Evolutionary conservation across 2,797 vertebrate genomes (phyloP), one percentile per base, ranked within the genome.

Genomic region (Macropus fuliginosus): DNA sequence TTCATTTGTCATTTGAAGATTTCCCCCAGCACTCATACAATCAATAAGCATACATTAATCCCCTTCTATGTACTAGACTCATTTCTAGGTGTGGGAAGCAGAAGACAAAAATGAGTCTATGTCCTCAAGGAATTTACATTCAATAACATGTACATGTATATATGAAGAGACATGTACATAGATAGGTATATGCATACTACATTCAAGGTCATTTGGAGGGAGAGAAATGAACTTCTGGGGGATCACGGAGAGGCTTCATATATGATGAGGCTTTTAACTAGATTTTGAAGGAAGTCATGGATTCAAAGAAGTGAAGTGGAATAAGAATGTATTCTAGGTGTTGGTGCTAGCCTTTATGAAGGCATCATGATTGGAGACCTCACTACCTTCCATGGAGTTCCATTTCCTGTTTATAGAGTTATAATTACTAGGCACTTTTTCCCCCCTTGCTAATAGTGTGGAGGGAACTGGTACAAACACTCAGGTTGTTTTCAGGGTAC

Each of bases 181-280:
- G 14, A n/a, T 9, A 34, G 14, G 13, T 16, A 66, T 29, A 66
- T n/a, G 5, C 14, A 16, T 34, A n/a, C 12, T 62, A 34, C 34
- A 13, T 62, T 29, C 11, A 62, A 66, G 13, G 14, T n/a, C 62
- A 66, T 16, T 34, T 66, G 34, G 62, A n/a, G 34, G 59, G 4
- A 66, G 62, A 66, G 13, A 66, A 66, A 66, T 16, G 34, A 5
- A 13, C 3, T 62, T 34, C 31, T 34, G 31, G 31, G 59, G 29
- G 57, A n/a, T 66, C 34, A n/a, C 0, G 12, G 29, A 66, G 0
- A n/a, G 31, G 4, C 4, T 14, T 14, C 13, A 5, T n/a, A 0
- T 31, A 66, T 16, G 31, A 66, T n/a, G 0, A n/a, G 34, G 1
- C 34, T 66, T 66, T 34, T n/a, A 31, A 14, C 31, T 66, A 14